Conservation (phyloP, 2,113 vertebrate genomes). For the Anguilla japonica region DNA sequence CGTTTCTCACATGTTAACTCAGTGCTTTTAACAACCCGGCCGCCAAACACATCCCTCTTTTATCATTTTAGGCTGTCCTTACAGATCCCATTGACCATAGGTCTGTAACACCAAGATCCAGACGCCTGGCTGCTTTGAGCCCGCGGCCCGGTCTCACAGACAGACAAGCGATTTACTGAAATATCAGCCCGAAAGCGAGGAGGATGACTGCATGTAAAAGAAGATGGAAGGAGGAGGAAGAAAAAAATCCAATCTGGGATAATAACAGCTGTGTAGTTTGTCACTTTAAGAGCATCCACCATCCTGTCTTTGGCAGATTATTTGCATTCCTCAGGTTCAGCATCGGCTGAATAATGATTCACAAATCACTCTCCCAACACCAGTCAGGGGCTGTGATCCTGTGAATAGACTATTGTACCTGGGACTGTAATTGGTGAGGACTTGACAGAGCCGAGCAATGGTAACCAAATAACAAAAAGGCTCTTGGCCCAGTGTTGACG, state of each 20-base stretch:
- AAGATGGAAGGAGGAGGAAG: conserved; percentile 59
- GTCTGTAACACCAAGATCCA: conserved; percentile 32
- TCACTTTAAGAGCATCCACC: conserved; percentile 84
- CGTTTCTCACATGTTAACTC: conserved; percentile 12
- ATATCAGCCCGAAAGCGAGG: conserved; percentile 62
- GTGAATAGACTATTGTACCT: conserved; percentile 99
- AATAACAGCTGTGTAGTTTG: conserved; percentile 85
- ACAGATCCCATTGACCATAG: conserved; percentile 46
- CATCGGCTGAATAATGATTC: conserved; percentile 97
- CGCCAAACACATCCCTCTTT: conserved; percentile 48
- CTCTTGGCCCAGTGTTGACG: conserved; percentile 93
- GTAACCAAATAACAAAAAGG: conserved; percentile 97
- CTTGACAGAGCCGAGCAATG: conserved; percentile 96
- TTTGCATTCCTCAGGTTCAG: conserved; percentile 99
- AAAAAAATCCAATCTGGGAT: conserved; percentile 86
- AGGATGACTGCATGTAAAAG: conserved; percentile 73
- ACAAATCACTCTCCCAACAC: conserved; percentile 97
- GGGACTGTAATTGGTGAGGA: conserved; percentile 98
- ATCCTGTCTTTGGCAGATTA: conserved; percentile 82
- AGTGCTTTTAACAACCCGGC: conserved; percentile 36
- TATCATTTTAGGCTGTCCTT: conserved; percentile 54
- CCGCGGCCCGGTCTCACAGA: conserved; percentile 50
- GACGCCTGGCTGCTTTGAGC: conserved; percentile 49
- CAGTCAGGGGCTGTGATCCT: conserved; percentile 96
- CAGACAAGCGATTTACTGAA: conserved; percentile 65